phyloP scores from a whole-genome alignment of 2,797 vertebrate genomes.

The Epinephelus malabaricus region DNA sequence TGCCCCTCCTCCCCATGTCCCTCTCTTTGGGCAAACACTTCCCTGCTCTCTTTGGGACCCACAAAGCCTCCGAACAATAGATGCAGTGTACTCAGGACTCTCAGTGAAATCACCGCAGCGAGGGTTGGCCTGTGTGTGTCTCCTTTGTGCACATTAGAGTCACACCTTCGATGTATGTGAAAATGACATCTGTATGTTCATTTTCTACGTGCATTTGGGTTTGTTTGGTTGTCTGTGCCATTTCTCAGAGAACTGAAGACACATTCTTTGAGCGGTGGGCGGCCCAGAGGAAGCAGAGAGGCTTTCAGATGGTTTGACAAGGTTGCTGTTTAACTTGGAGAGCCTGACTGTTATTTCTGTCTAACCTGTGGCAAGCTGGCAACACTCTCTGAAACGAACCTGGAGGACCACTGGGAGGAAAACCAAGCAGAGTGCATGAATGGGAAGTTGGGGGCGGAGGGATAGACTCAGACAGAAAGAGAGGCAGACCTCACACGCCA shows the following conservation, averaged over 20 bases:
- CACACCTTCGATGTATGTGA: constrained; percentile 31
- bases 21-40: constrained; percentile 45
- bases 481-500: constrained; percentile 46
- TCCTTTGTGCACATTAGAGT: constrained; percentile 31
- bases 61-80: constrained; percentile 66
- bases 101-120: constrained; percentile 32
- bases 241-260: constrained; percentile 66
- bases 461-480: constrained; percentile 20
- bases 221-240: constrained; percentile 26
- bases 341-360: constrained; percentile 68
- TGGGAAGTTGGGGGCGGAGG: constrained; percentile 43
- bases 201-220: constrained; percentile 23
- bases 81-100: constrained; percentile 51
- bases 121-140: constrained; percentile 8
- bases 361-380: constrained; percentile 64
- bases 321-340: constrained; percentile 73
- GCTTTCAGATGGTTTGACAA: constrained; percentile 65
- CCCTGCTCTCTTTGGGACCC: constrained; percentile 39
- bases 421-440: constrained; percentile 57
- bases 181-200: constrained; percentile 55
- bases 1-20: neutral
- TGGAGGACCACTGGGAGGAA: constrained; percentile 51
- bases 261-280: constrained; percentile 63
- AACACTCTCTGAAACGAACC: constrained; percentile 40
- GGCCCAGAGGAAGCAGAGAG: constrained; percentile 60